Conservation (phyloP, 2,888 invertebrate species). For the Leistus spinibarbis region DNA sequence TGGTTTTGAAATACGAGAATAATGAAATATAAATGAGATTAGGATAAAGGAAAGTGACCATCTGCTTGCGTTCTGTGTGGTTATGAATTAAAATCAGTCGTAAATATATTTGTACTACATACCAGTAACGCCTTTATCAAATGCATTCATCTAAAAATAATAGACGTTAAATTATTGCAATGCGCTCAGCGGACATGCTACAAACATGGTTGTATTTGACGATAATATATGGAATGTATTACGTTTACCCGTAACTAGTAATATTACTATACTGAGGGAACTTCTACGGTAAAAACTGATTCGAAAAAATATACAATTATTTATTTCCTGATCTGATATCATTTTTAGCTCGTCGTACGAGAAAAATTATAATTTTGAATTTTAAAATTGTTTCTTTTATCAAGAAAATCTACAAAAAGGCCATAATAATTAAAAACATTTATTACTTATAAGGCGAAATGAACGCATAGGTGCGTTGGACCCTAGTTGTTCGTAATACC, state of each 20-base stretch:
- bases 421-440: too few relatives aligned
- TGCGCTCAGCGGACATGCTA: background rate
- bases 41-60: background rate
- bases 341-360: background rate
- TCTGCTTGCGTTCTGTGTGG: background rate
- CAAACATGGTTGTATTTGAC: background rate
- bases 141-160: background rate
- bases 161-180: background rate
- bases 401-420: too few relatives aligned
- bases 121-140: background rate
- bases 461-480: too few relatives aligned
- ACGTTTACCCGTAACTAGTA: background rate
- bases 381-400: too few relatives aligned
- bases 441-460: too few relatives aligned
- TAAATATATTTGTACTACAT: background rate
- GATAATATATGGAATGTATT: background rate
- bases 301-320: background rate
- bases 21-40: background rate
- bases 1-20: background rate
- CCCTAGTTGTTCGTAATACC: too few relatives aligned
- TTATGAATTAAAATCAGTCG: background rate
- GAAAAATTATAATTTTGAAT: too few relatives aligned
- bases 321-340: background rate
- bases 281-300: background rate
- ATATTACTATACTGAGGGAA: background rate